Evolutionary conservation across 53 echinoderm and acorn worm species (phyloP), one percentile per base, ranked within the genome.

Genomic region (Pentamera pediparva): DNA sequence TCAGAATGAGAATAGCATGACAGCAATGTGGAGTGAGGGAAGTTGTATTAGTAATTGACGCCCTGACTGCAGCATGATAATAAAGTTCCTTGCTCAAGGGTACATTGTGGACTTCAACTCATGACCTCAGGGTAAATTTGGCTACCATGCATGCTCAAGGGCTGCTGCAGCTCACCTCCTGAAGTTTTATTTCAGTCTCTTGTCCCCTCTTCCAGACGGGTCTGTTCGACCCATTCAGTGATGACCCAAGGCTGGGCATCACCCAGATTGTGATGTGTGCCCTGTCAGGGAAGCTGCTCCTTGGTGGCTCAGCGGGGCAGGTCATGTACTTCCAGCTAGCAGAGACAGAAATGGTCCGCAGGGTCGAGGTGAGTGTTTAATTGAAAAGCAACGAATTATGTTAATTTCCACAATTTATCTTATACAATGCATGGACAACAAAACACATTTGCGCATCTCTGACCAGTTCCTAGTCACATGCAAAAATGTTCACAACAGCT

Each of bases 211-310:
- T 9, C 1, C 39, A 93, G 93, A 87, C 90, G 31, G 94, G 90
- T 21, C 77, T 79, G 13, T 94, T 94, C 85, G 95, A 95, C 55
- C 95, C 95, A 34, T 95, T 87, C 88, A 95, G 94, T 62, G 95
- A 95, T 59, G 95, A 95, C 62, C 95, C 95, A 2, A 87, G 95
- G 22, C 90, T 95, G 12, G 95, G 95, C 10, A 80, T 95, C 41
- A 65, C 65, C 82, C 87, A 91, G 83, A 86, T 96, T 27, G 79
- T 40, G 37, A 70, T 96, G 77, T 92, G 92, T 61, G 74, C 92
- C 7, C 52, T 84, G 60, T 87, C 74, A 20, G 92, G 92, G 25
- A 81, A 70, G 48, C 62, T 92, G 74, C 56, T 92, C 48, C 69
- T 84, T 35, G 92, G 84, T 32, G 98, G 98, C 17, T 88, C 98